Evolutionary conservation across 2,888 invertebrate genomes (phyloP).

Genomic region (Homarus gammarus): DNA sequence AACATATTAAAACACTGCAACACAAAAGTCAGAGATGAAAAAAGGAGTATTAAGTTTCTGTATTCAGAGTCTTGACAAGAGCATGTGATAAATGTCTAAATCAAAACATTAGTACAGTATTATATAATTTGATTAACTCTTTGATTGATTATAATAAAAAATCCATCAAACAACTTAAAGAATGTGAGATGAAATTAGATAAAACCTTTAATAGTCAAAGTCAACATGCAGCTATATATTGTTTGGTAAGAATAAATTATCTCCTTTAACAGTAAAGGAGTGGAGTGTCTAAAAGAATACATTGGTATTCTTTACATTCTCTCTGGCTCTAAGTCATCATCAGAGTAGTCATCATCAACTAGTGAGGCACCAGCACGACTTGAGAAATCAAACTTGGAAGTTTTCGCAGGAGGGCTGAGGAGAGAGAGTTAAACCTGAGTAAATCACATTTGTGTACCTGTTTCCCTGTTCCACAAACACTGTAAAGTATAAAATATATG

Average conservation of each 20-base stretch:
- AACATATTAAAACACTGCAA: too few relatives aligned
- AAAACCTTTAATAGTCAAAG: neutral
- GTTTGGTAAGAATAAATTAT: constrained; percentile 2
- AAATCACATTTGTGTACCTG: too few relatives aligned
- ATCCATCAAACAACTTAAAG: neutral
- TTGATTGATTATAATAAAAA: neutral
- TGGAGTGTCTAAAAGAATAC: neutral
- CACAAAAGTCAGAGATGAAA: too few relatives aligned
- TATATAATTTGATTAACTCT: neutral
- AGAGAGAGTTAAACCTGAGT: neutral
- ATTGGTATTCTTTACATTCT: constrained; percentile 28
- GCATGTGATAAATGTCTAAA: too few relatives aligned
- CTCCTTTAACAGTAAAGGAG: neutral
- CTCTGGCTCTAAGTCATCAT: constrained; percentile 50
- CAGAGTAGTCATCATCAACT: constrained; percentile 66
- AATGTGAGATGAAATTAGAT: neutral
- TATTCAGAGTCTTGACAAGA: too few relatives aligned
- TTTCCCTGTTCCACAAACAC: too few relatives aligned
- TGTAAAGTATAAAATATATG: too few relatives aligned
- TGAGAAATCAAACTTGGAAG: constrained; percentile 68
- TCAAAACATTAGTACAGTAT: too few relatives aligned
- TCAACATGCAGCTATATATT: neutral
- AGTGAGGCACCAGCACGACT: constrained; percentile 50
- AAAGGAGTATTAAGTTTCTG: too few relatives aligned
- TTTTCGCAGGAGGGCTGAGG: constrained; percentile 64